Evolutionary conservation across 1,140 invertebrate genomes (phyloP).

Genomic region (Luehdorfia chinensis): DNA sequence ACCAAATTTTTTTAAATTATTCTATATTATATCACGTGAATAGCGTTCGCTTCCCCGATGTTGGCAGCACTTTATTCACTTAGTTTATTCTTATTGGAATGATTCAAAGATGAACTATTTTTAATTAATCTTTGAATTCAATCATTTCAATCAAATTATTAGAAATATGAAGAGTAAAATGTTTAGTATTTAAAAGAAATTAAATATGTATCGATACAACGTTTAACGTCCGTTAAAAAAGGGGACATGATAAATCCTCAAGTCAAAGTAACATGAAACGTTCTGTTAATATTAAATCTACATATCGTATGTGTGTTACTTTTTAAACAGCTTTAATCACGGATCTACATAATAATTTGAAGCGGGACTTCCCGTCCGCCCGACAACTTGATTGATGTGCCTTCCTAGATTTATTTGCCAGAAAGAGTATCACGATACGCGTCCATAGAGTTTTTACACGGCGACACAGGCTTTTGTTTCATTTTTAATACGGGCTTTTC

Average conservation of each 20-base stretch:
- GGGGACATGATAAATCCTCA: conserved; percentile 9
- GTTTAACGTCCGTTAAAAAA: conserved; percentile 15
- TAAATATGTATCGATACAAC: too few relatives aligned
- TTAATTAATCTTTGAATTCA: too few relatives aligned
- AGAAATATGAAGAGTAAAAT: too few relatives aligned
- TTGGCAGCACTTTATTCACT: too few relatives aligned
- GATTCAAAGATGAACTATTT: too few relatives aligned
- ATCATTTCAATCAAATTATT: too few relatives aligned
- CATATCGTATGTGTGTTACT: conserved; percentile 57
- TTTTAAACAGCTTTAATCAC: conserved; percentile 67
- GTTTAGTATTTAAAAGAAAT: too few relatives aligned
- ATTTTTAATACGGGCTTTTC: conserved; percentile 68
- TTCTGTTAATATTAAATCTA: conserved; percentile 34
- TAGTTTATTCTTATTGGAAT: too few relatives aligned
- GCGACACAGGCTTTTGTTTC: conserved; percentile 61
- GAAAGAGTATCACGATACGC: conserved; percentile 66
- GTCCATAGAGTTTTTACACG: conserved; percentile 60
- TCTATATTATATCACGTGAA: too few relatives aligned
- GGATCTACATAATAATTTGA: conserved; percentile 70
- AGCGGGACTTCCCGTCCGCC: conserved; percentile 65
- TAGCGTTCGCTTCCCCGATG: too few relatives aligned
- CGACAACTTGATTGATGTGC: conserved; percentile 72
- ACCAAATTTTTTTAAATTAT: too few relatives aligned
- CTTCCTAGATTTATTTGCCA: conserved; percentile 70
- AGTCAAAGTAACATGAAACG: conserved; percentile 4